Conservation (phyloP, 2,113 vertebrate genomes). For the Ceyx cyanopectus region DNA sequence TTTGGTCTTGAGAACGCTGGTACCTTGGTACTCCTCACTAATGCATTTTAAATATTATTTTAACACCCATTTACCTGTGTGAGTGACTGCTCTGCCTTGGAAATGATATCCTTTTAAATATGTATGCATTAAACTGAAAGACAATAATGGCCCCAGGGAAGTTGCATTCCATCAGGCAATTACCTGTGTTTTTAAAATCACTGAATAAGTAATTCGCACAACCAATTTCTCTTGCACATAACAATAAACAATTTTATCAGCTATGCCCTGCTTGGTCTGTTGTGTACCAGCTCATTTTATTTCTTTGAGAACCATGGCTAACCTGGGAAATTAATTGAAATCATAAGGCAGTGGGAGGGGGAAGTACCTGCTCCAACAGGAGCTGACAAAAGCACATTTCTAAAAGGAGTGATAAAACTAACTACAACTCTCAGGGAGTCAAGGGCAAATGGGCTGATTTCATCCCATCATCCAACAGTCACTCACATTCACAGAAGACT, state of each 20-base stretch:
- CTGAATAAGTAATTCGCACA: neutral
- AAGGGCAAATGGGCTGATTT: neutral
- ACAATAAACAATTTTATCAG: conserved; percentile 26
- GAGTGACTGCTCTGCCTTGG: neutral
- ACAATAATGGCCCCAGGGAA: neutral
- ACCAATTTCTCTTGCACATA: neutral
- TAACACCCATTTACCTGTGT: neutral
- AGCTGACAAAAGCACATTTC: conserved; percentile 42
- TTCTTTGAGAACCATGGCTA: neutral
- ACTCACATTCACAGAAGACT: neutral
- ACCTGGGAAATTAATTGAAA: conserved; percentile 51
- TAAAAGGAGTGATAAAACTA: neutral
- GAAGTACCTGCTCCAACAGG: neutral
- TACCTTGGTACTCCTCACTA: neutral
- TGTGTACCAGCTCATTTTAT: conserved; percentile 3
- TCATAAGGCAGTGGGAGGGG: neutral
- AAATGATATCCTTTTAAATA: neutral
- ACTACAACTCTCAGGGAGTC: neutral
- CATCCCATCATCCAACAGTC: neutral
- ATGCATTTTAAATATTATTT: neutral
- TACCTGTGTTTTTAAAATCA: conserved; percentile 25
- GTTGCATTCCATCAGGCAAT: conserved; percentile 3
- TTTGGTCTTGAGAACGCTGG: neutral
- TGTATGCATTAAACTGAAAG: neutral
- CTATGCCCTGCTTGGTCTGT: neutral